Conservation (phyloP, 2,797 vertebrate species). For the Rallus crepitans region DNA sequence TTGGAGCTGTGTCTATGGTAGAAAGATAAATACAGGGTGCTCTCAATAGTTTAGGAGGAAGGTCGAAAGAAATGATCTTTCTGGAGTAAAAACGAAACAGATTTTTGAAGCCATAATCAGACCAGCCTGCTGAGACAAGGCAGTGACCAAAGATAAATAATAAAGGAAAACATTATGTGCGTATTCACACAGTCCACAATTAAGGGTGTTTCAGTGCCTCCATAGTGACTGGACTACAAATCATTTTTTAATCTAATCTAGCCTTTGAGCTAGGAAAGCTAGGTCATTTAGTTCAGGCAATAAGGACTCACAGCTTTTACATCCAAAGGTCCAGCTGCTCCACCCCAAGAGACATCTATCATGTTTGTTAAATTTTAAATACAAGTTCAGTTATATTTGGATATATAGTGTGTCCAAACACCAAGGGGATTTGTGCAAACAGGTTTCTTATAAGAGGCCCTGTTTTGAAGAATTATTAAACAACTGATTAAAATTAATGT, state of each 20-base stretch:
- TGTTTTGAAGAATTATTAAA: conserved; percentile 33
- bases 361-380: conserved; percentile 21
- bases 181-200: background rate
- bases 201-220: background rate
- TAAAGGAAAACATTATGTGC: background rate
- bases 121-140: background rate
- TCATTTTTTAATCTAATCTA: background rate
- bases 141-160: background rate
- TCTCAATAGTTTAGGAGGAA: background rate
- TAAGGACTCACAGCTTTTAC: background rate
- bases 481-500: conserved; percentile 19
- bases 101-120: background rate
- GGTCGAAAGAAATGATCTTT: background rate
- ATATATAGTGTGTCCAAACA: background rate
- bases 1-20: background rate
- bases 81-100: background rate
- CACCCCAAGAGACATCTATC: background rate
- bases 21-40: background rate
- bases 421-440: background rate
- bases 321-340: background rate
- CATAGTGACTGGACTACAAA: background rate
- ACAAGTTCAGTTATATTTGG: background rate
- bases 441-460: background rate
- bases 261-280: background rate
- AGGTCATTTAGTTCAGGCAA: conserved; percentile 23